A percentile compares a stretch with the other conserved stretches of the same genome.
phyloP scores from a whole-genome alignment of 1,140 invertebrate species.

The Stegodyphus mimosarum region DNA sequence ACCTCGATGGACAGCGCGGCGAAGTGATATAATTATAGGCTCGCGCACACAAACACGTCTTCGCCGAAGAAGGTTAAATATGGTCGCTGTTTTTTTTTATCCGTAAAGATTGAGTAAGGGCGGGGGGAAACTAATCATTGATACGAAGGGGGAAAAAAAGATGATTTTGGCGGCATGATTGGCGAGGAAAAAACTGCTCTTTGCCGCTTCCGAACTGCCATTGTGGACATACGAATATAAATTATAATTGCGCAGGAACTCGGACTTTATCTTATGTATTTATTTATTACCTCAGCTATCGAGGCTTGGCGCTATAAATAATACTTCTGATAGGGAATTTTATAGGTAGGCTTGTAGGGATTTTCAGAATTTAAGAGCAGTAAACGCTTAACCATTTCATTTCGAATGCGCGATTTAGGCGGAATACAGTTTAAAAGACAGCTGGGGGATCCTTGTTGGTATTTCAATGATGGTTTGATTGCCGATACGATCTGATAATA shows the following conservation, averaged over 20 bases:
- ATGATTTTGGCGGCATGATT: slow-evolving; percentile 7
- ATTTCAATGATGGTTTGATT: no score
- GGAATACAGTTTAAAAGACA: not conserved
- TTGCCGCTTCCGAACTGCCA: slow-evolving; percentile 49
- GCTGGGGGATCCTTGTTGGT: no score
- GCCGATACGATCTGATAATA: no score
- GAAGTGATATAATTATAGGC: slow-evolving; percentile 54
- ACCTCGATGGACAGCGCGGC: slow-evolving; percentile 21
- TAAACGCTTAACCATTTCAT: no score
- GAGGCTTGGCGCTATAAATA: slow-evolving; percentile 2
- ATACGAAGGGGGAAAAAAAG: not conserved
- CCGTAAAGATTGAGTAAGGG: not conserved
- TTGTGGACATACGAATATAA: slow-evolving; percentile 27
- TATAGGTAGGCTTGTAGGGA: no score
- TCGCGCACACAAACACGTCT: slow-evolving; percentile 7
- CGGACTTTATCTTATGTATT: not conserved
- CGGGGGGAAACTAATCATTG: slow-evolving; percentile 19
- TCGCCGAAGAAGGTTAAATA: slow-evolving; percentile 19
- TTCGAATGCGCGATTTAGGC: no score
- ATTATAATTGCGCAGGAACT: slow-evolving; percentile 5
- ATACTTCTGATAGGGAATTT: not conserved
- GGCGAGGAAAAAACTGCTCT: slow-evolving; percentile 13
- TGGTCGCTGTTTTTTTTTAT: slow-evolving; percentile 10
- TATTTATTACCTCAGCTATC: slow-evolving; percentile 22
- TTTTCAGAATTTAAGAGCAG: no score